These are phyloP conservation scores for Enteromius radiatus DNA, from an alignment of 2,797 vertebrate species.

Conservation along the genomic window DNA sequence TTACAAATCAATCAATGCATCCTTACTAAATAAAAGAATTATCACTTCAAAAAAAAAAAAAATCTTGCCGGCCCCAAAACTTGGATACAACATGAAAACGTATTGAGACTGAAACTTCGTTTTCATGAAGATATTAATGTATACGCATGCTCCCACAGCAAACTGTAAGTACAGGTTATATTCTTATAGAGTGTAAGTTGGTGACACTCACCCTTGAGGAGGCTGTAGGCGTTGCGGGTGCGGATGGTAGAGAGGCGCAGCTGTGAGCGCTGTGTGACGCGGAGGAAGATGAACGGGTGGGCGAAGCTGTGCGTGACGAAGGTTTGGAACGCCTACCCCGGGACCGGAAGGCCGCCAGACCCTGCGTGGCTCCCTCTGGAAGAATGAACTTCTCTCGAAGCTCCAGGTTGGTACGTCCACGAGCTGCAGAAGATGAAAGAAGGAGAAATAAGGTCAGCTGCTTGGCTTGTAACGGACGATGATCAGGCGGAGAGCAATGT, in stretches of 20 bases:
- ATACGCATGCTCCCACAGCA: not conserved
- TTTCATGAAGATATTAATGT: not conserved
- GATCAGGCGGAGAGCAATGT: slow-evolving; percentile 70
- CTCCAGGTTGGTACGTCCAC: slow-evolving; percentile 96
- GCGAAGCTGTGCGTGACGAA: slow-evolving; percentile 92
- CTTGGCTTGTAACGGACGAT: slow-evolving; percentile 56
- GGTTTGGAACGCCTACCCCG: slow-evolving; percentile 94
- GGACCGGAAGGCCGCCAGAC: slow-evolving; percentile 93
- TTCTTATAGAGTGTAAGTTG: not conserved
- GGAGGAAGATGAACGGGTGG: slow-evolving; percentile 93
- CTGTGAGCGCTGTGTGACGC: slow-evolving; percentile 96
- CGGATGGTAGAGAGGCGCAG: slow-evolving; percentile 91
- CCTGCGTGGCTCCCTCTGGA: slow-evolving; percentile 91
- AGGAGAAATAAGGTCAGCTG: not conserved
- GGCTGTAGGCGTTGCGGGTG: slow-evolving; percentile 90
- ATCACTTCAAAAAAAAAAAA: not conserved
- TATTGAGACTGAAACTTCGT: not conserved
- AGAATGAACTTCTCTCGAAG: slow-evolving; percentile 97
- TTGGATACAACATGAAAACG: not conserved
- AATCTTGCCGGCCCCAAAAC: not conserved
- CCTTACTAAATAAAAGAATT: not conserved
- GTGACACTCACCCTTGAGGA: slow-evolving; percentile 85
- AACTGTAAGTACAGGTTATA: not conserved
- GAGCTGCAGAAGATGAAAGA: slow-evolving; percentile 76
- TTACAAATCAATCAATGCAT: not conserved